Percentiles rank a stretch among this genome's conserved stretches.
Conservation (phyloP, 1,140 invertebrate species). For the Parasteatoda tepidariorum region DNA sequence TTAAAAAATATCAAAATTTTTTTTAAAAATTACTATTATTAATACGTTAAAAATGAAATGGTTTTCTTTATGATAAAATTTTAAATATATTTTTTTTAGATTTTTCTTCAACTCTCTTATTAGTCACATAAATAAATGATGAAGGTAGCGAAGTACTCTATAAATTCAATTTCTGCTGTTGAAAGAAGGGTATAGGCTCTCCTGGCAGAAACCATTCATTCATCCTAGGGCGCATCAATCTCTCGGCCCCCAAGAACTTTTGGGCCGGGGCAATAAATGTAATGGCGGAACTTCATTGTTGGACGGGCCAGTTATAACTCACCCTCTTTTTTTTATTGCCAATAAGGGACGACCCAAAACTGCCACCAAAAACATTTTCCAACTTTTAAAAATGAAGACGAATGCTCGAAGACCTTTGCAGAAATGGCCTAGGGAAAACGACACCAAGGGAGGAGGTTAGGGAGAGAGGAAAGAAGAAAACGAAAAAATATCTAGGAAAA, state of each 20-base stretch:
- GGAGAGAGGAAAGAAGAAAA: neutral
- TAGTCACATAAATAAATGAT: neutral
- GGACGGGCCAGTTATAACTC: slow-evolving; percentile 52
- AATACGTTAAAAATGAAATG: no score
- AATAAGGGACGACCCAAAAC: slow-evolving; percentile 60
- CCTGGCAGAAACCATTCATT: slow-evolving; percentile 42
- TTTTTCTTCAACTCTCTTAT: no score
- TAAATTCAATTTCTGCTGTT: slow-evolving; percentile 52
- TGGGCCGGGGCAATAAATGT: slow-evolving; percentile 54
- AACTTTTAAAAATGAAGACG: slow-evolving; percentile 59
- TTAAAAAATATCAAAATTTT: no score
- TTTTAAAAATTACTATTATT: no score
- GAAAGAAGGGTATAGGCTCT: neutral
- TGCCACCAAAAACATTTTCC: slow-evolving; percentile 59
- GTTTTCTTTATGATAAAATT: no score
- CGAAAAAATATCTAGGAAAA: neutral
- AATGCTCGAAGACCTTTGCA: slow-evolving; percentile 39
- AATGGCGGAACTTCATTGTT: slow-evolving; percentile 55
- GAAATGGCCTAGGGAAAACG: slow-evolving; percentile 25
- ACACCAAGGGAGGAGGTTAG: neutral
- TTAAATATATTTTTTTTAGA: no score
- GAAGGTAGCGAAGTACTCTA: slow-evolving; percentile 1
- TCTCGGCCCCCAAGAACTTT: slow-evolving; percentile 12
- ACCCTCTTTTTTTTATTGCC: slow-evolving; percentile 58
- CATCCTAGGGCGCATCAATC: slow-evolving; percentile 50